These are phyloP conservation scores for Heteronetta atricapilla DNA, from an alignment of 2,113 vertebrate genomes.

Conservation along the genomic window DNA sequence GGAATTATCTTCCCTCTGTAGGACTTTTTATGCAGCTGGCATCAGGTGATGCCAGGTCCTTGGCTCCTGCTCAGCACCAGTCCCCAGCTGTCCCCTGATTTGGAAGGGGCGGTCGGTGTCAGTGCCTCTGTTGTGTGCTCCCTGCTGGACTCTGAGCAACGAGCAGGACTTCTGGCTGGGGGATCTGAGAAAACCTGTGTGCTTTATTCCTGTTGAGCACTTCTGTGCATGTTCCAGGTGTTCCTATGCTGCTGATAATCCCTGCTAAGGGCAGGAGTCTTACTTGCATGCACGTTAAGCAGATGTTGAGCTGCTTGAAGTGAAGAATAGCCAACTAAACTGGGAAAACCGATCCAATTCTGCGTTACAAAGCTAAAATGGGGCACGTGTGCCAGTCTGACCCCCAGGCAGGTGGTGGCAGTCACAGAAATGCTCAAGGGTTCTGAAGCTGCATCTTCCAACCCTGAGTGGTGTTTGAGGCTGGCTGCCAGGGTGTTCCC, in stretches of 20 bases:
- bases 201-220: fast-evolving
- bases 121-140: not conserved
- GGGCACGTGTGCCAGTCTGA: not conserved
- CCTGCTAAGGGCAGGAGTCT: not conserved
- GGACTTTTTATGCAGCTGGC: not conserved
- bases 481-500: fast-evolving
- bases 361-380: fast-evolving
- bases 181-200: not conserved
- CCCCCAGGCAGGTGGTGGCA: fast-evolving
- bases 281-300: fast-evolving
- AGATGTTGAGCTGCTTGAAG: not conserved
- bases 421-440: fast-evolving
- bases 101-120: not conserved
- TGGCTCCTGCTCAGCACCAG: not conserved
- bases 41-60: not conserved
- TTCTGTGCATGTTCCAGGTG: not conserved
- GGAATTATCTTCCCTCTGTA: not conserved
- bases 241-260: not conserved
- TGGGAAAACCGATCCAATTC: fast-evolving
- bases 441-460: not conserved
- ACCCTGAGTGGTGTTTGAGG: fast-evolving
- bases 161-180: not conserved
- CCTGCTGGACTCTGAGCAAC: not conserved
- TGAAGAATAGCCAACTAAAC: not conserved
- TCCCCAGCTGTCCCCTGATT: not conserved